Base-by-base conservation (phyloP, 2,888 invertebrate genomes). In the Tetramorium bicarinatum region DNA sequence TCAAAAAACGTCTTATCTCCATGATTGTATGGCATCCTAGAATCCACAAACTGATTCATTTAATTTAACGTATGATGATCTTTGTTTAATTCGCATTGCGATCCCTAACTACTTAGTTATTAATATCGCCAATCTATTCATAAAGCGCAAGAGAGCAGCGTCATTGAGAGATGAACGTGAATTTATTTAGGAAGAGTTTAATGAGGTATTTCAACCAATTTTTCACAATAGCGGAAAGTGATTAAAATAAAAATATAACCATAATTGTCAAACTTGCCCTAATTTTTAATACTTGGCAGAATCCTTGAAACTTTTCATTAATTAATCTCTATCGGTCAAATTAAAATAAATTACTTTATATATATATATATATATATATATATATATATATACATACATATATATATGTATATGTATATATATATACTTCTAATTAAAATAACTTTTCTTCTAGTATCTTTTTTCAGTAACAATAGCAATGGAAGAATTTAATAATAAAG, bases 121-220 rank as follows among this genome's bases (percentile, higher is more conserved):
- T 59, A 72, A 72, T 8, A 72, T 74, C n/a, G 29, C 29, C n/a
- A 13, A 74, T 74, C 49, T 69, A 34, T 74, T 74, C 61, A 18
- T n/a, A n/a, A n/a, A 74, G 29, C 61, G 29, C 59, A 74, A 74
- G 38, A 74, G 72, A 74, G 41, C 41, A 74, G 54, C 25, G 59
- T 74, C 72, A 44, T n/a, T 47, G 25, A 74, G 15, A 74, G 13
- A 29, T 44, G 41, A 41, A 18, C 25, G n/a, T 59, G 18, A 71
- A 54, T 56, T 74, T 71, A 52, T 41, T 9, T 1, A 71, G 38
- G 29, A 74, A 74, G 41, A 74, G 15, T 47, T 59, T 29, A 18
- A 41, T n/a, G n/a, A 74, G 6, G 8, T 61, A 52, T 34, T 61
- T 44, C 44, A 61, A 61, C 1, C 0, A 59, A 61, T 44, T 44